These are phyloP conservation scores for Pseudomyrmex flavicornis DNA, from an alignment of 1,140 invertebrate species.

Conservation along the genomic window DNA sequence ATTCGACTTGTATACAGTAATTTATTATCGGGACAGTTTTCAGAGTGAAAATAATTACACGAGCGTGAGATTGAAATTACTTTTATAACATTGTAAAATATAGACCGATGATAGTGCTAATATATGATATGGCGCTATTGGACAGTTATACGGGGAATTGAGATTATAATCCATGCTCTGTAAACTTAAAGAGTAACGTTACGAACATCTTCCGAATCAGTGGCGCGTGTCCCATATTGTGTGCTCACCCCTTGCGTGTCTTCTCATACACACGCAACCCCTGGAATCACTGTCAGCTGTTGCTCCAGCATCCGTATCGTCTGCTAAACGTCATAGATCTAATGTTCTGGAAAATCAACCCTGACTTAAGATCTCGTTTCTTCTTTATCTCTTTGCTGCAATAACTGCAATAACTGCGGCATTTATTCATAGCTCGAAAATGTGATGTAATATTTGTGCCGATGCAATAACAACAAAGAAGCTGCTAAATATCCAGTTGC, in stretches of 20 bases:
- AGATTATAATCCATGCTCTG: conserved; percentile 68
- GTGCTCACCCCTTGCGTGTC: conserved; percentile 62
- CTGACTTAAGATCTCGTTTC: not conserved
- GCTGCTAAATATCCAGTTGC: too few species aligned
- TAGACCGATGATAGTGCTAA: not conserved
- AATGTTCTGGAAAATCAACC: conserved; percentile 10
- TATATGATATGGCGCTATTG: not conserved
- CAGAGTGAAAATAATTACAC: too few species aligned
- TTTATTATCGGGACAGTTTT: too few species aligned
- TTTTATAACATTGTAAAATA: too few species aligned
- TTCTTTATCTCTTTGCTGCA: not conserved
- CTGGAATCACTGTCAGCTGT: conserved; percentile 71
- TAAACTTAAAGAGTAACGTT: conserved; percentile 73
- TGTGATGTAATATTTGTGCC: not conserved
- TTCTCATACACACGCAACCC: conserved; percentile 71
- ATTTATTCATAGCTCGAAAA: not conserved
- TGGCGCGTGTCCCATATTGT: conserved; percentile 76
- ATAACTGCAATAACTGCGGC: not conserved
- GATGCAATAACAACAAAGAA: not conserved
- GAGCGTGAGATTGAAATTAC: too few species aligned
- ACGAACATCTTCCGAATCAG: conserved; percentile 80
- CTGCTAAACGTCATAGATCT: not conserved
- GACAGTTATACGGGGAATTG: conserved; percentile 48
- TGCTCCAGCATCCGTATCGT: conserved; percentile 43
- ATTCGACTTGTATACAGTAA: too few species aligned